Conservation (phyloP, 1,140 invertebrate genomes). For the Heterodera schachtii region DNA sequence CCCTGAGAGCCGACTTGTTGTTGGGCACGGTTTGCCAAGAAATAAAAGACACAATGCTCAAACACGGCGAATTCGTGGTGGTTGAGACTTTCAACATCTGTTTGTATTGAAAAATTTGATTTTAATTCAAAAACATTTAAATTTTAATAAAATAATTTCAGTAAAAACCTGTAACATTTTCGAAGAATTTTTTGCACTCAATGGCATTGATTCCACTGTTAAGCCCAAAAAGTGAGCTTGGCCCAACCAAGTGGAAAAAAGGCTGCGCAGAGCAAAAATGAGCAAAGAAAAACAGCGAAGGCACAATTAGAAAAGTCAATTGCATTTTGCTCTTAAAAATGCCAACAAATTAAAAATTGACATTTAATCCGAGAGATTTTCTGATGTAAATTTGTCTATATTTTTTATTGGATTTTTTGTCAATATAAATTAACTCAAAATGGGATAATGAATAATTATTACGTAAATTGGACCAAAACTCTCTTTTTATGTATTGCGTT, state of each 20-base stretch:
- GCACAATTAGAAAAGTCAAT: neutral
- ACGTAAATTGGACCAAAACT: too few relatives aligned
- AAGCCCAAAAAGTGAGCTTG: slow-evolving; percentile 17
- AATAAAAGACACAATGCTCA: slow-evolving; percentile 64
- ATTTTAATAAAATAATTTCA: too few relatives aligned
- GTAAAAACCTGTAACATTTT: slow-evolving; percentile 19
- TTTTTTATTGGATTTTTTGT: too few relatives aligned
- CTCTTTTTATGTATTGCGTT: too few relatives aligned
- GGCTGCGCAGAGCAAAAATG: neutral
- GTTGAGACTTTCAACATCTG: slow-evolving; percentile 52
- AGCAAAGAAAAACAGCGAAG: neutral
- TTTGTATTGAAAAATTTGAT: slow-evolving; percentile 21
- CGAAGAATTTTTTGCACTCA: slow-evolving; percentile 28
- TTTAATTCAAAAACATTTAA: too few relatives aligned
- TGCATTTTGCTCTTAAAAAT: neutral
- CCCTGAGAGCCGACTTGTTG: slow-evolving; percentile 40
- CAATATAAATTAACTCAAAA: too few relatives aligned
- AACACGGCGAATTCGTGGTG: slow-evolving; percentile 60
- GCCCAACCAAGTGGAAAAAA: slow-evolving; percentile 22
- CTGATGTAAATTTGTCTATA: too few relatives aligned
- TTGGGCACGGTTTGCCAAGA: slow-evolving; percentile 59
- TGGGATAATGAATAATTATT: too few relatives aligned
- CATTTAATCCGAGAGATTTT: too few relatives aligned
- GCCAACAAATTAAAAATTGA: neutral
- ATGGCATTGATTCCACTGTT: slow-evolving; percentile 14